These are phyloP conservation scores for Elephantulus edwardii DNA, from an alignment of 2,113 vertebrate species.

Conservation along the genomic window DNA sequence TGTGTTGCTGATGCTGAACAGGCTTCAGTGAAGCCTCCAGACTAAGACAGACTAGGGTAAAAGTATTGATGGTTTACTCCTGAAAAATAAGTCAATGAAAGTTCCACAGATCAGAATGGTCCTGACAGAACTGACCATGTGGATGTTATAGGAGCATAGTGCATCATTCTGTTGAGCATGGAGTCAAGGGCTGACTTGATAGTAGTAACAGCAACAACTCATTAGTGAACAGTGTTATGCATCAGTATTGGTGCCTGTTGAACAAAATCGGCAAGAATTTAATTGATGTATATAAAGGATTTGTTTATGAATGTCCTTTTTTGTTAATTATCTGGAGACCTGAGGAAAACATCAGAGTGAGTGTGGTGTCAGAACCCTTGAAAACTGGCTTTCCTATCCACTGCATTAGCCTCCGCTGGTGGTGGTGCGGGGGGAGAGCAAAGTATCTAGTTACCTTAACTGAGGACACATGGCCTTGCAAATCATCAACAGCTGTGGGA, in stretches of 20 bases:
- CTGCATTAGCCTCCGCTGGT: no score
- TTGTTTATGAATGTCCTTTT: neutral
- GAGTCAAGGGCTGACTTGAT: neutral
- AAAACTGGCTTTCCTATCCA: no score
- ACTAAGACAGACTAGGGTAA: neutral
- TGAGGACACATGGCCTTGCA: no score
- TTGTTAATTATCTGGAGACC: neutral
- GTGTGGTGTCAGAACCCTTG: no score
- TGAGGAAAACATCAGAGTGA: neutral
- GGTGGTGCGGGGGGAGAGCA: no score
- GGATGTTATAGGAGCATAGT: neutral
- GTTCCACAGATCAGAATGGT: neutral
- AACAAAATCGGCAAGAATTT: neutral
- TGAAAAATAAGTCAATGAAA: neutral
- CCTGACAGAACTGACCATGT: neutral
- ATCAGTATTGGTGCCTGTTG: neutral
- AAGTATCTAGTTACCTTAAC: no score
- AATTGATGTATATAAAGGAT: neutral
- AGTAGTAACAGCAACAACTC: neutral
- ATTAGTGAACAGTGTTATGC: neutral
- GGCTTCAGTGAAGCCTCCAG: neutral
- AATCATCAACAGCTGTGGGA: no score
- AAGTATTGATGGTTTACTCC: neutral
- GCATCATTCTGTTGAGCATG: neutral
- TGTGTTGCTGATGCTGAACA: neutral